Evolutionary conservation across 2,797 vertebrate genomes (phyloP).

Genomic region (Enteromius afrohamiltoni): DNA sequence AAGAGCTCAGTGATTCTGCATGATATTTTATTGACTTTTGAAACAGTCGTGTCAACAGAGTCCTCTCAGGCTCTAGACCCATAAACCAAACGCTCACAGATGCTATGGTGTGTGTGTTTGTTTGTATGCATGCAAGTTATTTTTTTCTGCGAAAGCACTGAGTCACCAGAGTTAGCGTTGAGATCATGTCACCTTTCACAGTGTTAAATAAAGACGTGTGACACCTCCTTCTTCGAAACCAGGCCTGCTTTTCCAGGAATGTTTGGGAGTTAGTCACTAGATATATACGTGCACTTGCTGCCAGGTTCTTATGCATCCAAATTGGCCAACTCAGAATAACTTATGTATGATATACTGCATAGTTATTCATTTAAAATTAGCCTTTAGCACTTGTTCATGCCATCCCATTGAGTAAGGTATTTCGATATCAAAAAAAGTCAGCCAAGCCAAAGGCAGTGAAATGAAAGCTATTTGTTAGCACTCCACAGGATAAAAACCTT

Average conservation of each 20-base stretch:
- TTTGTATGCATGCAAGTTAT: slow-evolving; percentile 52
- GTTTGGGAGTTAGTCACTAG: slow-evolving; percentile 49
- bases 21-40: slow-evolving; percentile 80
- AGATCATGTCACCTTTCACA: slow-evolving; percentile 63
- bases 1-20: slow-evolving; percentile 75
- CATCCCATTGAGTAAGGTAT: neutral
- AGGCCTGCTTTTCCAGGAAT: slow-evolving; percentile 55
- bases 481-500: neutral
- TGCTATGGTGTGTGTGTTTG: slow-evolving; percentile 53
- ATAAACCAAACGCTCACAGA: slow-evolving; percentile 72
- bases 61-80: slow-evolving; percentile 70
- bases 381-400: slow-evolving; percentile 8
- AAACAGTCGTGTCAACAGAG: slow-evolving; percentile 78
- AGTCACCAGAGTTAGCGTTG: slow-evolving; percentile 65
- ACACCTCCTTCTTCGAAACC: slow-evolving; percentile 45
- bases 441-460: slow-evolving; percentile 2
- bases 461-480: neutral
- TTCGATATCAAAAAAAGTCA: slow-evolving; percentile 15
- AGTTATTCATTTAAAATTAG: neutral
- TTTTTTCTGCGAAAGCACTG: slow-evolving; percentile 62
- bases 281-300: slow-evolving; percentile 27
- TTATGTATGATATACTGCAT: neutral
- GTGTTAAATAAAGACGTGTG: slow-evolving; percentile 45
- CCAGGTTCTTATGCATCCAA: slow-evolving; percentile 20
- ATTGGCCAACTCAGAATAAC: slow-evolving; percentile 17